Percentiles rank a stretch among this genome's conserved stretches.
phyloP scores from a whole-genome alignment of 2,113 vertebrate genomes.

The Solea senegalensis region DNA sequence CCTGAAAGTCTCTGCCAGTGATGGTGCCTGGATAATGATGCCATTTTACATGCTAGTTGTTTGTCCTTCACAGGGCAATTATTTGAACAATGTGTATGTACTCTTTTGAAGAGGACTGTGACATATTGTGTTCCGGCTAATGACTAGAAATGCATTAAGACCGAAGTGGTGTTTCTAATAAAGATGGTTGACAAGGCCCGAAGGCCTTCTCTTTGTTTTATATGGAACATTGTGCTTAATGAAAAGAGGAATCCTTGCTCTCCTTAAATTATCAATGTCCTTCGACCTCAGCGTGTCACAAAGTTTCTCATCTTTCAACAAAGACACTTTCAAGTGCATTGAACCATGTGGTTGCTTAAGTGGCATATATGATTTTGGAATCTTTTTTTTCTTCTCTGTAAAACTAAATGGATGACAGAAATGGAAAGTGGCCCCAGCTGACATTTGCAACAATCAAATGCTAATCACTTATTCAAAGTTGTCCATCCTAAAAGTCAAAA shows the following conservation, averaged over 20 bases:
- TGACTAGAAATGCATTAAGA: conserved; percentile 76
- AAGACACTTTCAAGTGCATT: conserved; percentile 57
- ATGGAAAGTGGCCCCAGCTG: conserved; percentile 34
- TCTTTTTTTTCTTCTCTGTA: conserved; percentile 37
- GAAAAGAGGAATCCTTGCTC: conserved; percentile 69
- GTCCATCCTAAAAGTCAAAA: not conserved
- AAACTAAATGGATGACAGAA: conserved; percentile 48
- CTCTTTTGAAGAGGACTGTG: conserved; percentile 73
- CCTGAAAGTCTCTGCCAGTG: conserved; percentile 56
- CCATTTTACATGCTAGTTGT: conserved; percentile 68
- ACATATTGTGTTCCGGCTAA: conserved; percentile 69
- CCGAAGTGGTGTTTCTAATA: conserved; percentile 70
- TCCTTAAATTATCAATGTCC: conserved; percentile 65
- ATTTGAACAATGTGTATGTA: conserved; percentile 74
- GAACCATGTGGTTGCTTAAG: conserved; percentile 48
- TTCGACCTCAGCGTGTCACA: conserved; percentile 59
- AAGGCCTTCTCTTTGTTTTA: conserved; percentile 66
- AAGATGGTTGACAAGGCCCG: conserved; percentile 64
- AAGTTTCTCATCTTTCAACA: conserved; percentile 62
- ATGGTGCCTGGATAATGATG: conserved; percentile 67
- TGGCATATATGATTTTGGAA: conserved; percentile 47
- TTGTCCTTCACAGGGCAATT: conserved; percentile 80
- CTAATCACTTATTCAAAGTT: conserved; percentile 25
- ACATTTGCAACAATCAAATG: conserved; percentile 37
- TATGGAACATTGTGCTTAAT: conserved; percentile 51